Conservation (phyloP, 2,113 vertebrate genomes). For the Ciconia stormi region DNA sequence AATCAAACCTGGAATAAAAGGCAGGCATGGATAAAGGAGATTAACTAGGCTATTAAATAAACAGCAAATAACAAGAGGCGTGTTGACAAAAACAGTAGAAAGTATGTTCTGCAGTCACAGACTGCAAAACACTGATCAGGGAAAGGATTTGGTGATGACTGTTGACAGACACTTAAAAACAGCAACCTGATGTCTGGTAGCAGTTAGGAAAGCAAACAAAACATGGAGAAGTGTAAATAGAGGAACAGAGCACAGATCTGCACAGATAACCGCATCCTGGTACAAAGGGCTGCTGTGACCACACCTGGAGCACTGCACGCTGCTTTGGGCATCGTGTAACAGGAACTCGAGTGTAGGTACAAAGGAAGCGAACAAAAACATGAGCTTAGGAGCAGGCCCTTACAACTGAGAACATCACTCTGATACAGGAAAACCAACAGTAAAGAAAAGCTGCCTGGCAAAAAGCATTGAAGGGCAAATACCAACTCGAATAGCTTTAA, state of each 20-base stretch:
- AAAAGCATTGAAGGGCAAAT: background rate
- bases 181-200: conserved; percentile 73
- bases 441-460: background rate
- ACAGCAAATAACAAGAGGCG: conserved; percentile 30
- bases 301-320: conserved; percentile 10
- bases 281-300: conserved; percentile 58
- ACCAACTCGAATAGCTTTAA: background rate
- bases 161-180: conserved; percentile 74
- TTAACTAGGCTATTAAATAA: conserved; percentile 44
- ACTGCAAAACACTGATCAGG: conserved; percentile 26
- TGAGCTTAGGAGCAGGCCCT: background rate
- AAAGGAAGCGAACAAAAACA: background rate
- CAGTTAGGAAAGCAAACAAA: conserved; percentile 79
- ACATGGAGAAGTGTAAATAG: conserved; percentile 69
- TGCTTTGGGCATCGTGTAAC: conserved; percentile 16
- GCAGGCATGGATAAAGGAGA: background rate
- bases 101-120: conserved; percentile 29
- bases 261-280: conserved; percentile 43
- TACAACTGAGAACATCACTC: background rate
- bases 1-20: background rate
- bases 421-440: background rate
- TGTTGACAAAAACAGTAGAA: conserved; percentile 50
- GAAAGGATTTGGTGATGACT: conserved; percentile 57
- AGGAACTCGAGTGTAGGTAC: background rate
- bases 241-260: conserved; percentile 65